Conservation (phyloP, 2,113 vertebrate species). For the Odocoileus hemionus region DNA sequence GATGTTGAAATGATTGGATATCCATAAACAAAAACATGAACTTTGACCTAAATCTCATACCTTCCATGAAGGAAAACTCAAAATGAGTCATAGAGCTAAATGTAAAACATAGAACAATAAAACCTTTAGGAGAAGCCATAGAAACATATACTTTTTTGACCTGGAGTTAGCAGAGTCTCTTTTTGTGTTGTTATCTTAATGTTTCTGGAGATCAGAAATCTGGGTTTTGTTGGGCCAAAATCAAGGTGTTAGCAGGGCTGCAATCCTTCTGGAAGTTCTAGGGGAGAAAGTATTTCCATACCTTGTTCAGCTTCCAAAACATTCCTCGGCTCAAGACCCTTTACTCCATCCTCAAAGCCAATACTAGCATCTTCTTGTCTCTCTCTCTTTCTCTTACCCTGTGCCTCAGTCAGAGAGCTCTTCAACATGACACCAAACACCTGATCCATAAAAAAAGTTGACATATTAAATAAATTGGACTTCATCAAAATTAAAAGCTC, state of each 20-base stretch:
- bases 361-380: not conserved
- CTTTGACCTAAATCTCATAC: not conserved
- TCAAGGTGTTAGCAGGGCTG: not conserved
- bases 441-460: not conserved
- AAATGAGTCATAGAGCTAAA: not conserved
- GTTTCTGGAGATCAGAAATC: not conserved
- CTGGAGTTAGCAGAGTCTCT: not conserved
- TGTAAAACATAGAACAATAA: not conserved
- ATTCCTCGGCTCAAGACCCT: not conserved
- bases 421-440: not conserved
- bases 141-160: not conserved
- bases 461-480: not conserved
- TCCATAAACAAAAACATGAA: not conserved
- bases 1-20: not conserved
- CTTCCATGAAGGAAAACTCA: not conserved
- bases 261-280: not conserved
- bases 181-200: not conserved
- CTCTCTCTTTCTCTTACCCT: not conserved
- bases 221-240: not conserved
- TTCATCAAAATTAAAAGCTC: not conserved
- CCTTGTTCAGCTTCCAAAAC: not conserved
- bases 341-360: not conserved
- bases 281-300: not conserved
- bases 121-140: not conserved
- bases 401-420: not conserved